Conservation (phyloP, 2,888 invertebrate genomes). For the Trachelus troglodyta region DNA sequence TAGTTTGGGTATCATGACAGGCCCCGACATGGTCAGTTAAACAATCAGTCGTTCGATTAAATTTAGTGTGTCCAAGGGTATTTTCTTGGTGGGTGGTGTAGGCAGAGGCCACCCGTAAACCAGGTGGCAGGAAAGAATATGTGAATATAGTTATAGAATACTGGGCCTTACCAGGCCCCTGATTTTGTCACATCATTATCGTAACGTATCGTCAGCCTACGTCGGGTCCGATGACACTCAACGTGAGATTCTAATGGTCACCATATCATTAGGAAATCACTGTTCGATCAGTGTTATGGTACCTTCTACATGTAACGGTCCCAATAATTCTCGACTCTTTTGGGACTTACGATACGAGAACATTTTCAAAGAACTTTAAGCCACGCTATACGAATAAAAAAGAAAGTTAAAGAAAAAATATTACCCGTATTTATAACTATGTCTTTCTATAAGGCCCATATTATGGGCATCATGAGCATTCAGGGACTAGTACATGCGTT, state of each 20-base stretch:
- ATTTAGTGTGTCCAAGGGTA: neutral
- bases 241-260: conserved; percentile 5
- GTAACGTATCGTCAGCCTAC: conserved; percentile 28
- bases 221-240: conserved; percentile 28
- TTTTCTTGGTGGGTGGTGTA: conserved; percentile 20
- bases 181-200: conserved; percentile 46
- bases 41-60: conserved; percentile 5
- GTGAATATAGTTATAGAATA: neutral
- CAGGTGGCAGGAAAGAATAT: conserved; percentile 20
- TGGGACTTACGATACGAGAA: too few relatives aligned
- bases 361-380: too few relatives aligned
- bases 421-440: too few relatives aligned
- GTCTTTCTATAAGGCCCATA: too few relatives aligned
- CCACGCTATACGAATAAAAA: too few relatives aligned
- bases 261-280: neutral
- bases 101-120: conserved; percentile 29
- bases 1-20: too few relatives aligned
- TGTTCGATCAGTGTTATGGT: too few relatives aligned
- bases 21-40: conserved; percentile 3
- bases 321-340: too few relatives aligned
- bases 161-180: conserved; percentile 4
- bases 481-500: too few relatives aligned
- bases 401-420: too few relatives aligned
- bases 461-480: too few relatives aligned
- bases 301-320: too few relatives aligned